Conservation (phyloP, 2,113 vertebrate species). For the Neogobius melanostomus region DNA sequence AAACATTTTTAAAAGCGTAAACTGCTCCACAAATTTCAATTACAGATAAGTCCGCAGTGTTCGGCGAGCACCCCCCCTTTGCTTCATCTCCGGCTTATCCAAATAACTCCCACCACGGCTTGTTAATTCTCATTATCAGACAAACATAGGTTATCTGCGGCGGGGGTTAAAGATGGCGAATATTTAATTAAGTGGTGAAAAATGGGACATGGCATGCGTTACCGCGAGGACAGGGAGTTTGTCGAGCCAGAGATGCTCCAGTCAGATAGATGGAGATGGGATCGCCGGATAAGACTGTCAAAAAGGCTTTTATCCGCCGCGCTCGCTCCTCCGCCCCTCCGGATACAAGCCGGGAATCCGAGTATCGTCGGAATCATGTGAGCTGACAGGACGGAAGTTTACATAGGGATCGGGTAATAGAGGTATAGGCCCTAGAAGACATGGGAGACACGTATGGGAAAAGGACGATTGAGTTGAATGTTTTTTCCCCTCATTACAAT, state of each 20-base stretch:
- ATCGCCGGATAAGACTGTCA: slow-evolving; percentile 56
- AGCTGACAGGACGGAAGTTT: slow-evolving; percentile 7
- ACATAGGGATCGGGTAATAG: slow-evolving; percentile 25
- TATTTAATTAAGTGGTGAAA: slow-evolving; percentile 52
- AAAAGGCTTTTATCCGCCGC: slow-evolving; percentile 55
- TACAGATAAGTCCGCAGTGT: not conserved
- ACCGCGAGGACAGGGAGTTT: slow-evolving; percentile 36
- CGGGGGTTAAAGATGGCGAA: slow-evolving; percentile 14
- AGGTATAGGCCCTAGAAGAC: slow-evolving; percentile 40
- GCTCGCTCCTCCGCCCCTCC: slow-evolving; percentile 13
- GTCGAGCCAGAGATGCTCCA: slow-evolving; percentile 47
- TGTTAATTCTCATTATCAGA: slow-evolving; percentile 10
- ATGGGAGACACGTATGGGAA: not conserved
- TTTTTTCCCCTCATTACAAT: no score
- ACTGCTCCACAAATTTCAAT: not conserved
- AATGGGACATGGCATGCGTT: slow-evolving; percentile 33
- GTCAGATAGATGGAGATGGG: slow-evolving; percentile 61
- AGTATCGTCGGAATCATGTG: not conserved
- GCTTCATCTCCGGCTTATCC: not conserved
- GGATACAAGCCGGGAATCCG: not conserved
- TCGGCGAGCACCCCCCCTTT: slow-evolving; percentile 15
- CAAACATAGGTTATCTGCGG: slow-evolving; percentile 38
- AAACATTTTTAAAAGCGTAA: not conserved
- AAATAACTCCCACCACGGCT: not conserved
- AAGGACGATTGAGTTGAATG: no score